phyloP scores from a whole-genome alignment of 2,797 vertebrate species.

The Sebastes steindachneri region DNA sequence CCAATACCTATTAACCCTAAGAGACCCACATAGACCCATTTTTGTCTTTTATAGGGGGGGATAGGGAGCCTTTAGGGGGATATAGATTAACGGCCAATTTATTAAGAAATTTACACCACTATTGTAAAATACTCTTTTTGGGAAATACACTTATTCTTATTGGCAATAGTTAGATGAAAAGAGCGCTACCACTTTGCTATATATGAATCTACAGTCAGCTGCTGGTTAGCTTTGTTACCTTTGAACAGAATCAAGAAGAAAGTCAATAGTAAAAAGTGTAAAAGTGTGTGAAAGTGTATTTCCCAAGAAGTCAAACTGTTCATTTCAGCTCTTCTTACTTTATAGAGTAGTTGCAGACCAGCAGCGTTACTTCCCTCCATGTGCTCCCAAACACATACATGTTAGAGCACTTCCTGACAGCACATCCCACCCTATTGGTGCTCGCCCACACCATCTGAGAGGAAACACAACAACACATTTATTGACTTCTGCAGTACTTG shows the following conservation, averaged over 20 bases:
- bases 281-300: not conserved
- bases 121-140: not conserved
- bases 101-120: not conserved
- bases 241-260: not conserved
- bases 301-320: not conserved
- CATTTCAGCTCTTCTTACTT: conserved; percentile 82
- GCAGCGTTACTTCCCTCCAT: conserved; percentile 84
- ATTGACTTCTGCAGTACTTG: too few relatives aligned
- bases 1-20: not conserved
- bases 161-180: not conserved
- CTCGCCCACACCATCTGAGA: conserved; percentile 93
- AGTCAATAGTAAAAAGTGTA: not conserved
- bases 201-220: too few relatives aligned
- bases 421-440: conserved; percentile 89
- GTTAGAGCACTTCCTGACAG: conserved; percentile 85
- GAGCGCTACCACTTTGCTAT: not conserved
- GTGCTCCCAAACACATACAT: conserved; percentile 86
- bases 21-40: too few relatives aligned
- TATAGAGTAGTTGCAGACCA: conserved; percentile 93
- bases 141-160: not conserved
- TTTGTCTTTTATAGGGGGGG: too few relatives aligned
- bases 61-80: too few relatives aligned
- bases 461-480: not conserved
- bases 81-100: not conserved
- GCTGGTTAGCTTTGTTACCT: not conserved